These are phyloP conservation scores for Aricia artaxerxes DNA, from an alignment of 2,888 invertebrate species.

Conservation along the genomic window DNA sequence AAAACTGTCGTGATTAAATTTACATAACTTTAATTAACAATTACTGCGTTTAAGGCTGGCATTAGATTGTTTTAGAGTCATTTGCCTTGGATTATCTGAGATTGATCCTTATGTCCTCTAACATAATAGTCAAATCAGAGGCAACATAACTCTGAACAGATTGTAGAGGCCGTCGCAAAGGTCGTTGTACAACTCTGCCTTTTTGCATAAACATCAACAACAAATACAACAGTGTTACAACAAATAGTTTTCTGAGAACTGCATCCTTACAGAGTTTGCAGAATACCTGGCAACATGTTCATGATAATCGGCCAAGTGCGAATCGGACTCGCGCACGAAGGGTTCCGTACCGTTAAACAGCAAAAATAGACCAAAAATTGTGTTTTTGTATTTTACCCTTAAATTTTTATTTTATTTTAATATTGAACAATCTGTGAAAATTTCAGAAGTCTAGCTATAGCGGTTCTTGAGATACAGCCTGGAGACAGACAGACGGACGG, in stretches of 20 bases:
- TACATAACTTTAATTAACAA: neutral
- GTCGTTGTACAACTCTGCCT: slow-evolving; percentile 4
- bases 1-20: neutral
- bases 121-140: neutral
- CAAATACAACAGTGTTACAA: neutral
- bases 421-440: no score
- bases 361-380: no score
- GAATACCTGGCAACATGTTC: neutral
- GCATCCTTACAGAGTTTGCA: neutral
- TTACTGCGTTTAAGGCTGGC: neutral
- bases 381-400: no score
- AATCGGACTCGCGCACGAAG: no score
- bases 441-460: no score
- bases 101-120: neutral
- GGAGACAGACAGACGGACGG: no score
- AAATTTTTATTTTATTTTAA: no score
- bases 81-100: neutral
- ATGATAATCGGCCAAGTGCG: neutral
- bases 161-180: neutral
- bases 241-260: neutral
- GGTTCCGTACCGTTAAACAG: no score
- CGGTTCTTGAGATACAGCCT: no score
- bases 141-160: neutral
- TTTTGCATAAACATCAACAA: neutral
- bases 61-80: neutral